Conservation (phyloP, 2,113 vertebrate species). For the Alligator sinensis region DNA sequence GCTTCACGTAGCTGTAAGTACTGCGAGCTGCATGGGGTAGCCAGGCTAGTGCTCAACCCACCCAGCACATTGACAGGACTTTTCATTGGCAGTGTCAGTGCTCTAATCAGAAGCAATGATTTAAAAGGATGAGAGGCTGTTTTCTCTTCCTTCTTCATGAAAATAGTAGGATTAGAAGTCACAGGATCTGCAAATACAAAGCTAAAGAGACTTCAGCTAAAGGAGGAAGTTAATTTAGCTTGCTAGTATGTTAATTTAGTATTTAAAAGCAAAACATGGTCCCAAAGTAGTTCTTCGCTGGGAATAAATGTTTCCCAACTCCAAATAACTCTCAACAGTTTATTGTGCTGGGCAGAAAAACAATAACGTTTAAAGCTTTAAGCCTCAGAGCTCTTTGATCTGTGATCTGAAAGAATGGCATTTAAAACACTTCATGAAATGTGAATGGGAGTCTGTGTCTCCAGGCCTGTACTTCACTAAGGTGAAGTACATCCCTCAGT, state of each 20-base stretch:
- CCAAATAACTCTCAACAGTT: background rate
- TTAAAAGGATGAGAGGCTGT: background rate
- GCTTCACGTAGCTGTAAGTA: conserved; percentile 96
- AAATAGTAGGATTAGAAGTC: background rate
- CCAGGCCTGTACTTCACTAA: background rate
- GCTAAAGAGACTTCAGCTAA: background rate
- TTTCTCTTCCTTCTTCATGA: background rate
- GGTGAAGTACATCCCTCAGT: background rate
- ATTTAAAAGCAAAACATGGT: background rate
- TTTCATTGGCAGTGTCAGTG: background rate
- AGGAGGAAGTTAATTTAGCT: background rate
- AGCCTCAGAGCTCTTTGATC: background rate
- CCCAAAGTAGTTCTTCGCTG: background rate
- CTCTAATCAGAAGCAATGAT: background rate
- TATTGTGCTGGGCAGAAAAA: background rate
- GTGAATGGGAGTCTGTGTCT: background rate
- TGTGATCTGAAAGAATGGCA: background rate
- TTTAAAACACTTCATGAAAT: background rate
- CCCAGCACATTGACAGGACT: background rate
- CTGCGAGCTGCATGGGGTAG: background rate
- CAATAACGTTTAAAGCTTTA: background rate
- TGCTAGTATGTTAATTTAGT: too few species aligned
- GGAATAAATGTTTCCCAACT: background rate
- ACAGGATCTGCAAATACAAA: background rate
- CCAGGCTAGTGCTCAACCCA: background rate